These are phyloP conservation scores for Fukomys damarensis DNA, from an alignment of 2,113 vertebrate genomes.

Conservation along the genomic window DNA sequence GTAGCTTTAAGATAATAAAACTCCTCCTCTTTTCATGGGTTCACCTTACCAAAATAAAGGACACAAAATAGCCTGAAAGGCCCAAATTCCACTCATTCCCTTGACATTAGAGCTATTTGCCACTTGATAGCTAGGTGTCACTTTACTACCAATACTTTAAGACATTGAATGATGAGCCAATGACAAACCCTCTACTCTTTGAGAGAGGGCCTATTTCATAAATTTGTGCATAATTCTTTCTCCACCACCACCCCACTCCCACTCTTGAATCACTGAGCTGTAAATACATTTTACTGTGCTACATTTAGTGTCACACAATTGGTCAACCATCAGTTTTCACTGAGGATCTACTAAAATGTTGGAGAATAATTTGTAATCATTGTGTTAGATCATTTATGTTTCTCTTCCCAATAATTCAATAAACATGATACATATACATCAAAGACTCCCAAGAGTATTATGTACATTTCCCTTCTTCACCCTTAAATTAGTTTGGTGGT, in stretches of 20 bases:
- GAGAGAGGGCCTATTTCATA: neutral
- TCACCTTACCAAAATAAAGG: conserved; percentile 46
- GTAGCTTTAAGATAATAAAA: conserved; percentile 1
- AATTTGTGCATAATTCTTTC: neutral
- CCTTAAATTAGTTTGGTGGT: neutral
- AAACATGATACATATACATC: neutral
- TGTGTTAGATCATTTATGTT: neutral
- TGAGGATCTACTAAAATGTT: neutral
- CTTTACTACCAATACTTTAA: neutral
- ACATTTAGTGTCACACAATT: neutral
- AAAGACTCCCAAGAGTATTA: neutral
- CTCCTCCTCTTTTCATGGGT: neutral
- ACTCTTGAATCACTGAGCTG: neutral
- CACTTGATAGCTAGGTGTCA: neutral
- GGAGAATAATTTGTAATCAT: conserved; percentile 5
- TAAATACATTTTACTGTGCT: neutral
- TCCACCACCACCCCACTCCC: neutral
- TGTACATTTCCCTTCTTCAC: neutral
- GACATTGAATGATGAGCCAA: neutral
- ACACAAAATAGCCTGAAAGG: neutral
- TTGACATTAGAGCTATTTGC: neutral
- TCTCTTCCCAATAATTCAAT: neutral
- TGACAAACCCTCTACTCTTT: neutral
- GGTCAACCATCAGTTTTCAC: neutral
- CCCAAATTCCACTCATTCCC: neutral